Evolutionary conservation across 2,888 invertebrate genomes (phyloP).

Genomic region (Carabus problematicus): DNA sequence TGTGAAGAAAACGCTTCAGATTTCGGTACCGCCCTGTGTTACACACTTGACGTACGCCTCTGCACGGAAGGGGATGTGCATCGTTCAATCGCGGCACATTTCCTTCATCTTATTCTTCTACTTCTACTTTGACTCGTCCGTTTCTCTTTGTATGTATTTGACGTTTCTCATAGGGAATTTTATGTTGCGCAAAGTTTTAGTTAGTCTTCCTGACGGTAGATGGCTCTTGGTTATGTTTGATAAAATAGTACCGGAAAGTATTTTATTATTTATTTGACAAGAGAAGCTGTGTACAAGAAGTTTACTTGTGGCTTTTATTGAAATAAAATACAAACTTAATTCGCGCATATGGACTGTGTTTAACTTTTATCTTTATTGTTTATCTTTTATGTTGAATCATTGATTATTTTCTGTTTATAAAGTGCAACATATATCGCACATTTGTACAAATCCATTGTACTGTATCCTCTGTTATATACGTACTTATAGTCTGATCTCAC

Average conservation of each 20-base stretch:
- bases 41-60: slow-evolving; percentile 9
- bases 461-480: background rate
- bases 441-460: background rate
- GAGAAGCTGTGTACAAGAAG: too few species aligned
- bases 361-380: background rate
- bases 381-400: slow-evolving; percentile 2
- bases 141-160: slow-evolving; percentile 8
- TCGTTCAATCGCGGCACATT: slow-evolving; percentile 13
- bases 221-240: background rate
- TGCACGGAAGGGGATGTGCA: slow-evolving; percentile 4
- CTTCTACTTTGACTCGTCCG: background rate
- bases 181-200: slow-evolving; percentile 10
- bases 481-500: slow-evolving; percentile 1
- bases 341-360: background rate
- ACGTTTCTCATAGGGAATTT: slow-evolving; percentile 17
- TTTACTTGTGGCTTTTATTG: background rate
- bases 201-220: background rate
- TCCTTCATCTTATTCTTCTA: slow-evolving; percentile 1
- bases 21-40: slow-evolving; percentile 6
- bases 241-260: too few species aligned
- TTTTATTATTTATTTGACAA: too few species aligned
- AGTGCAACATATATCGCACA: background rate
- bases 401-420: too few species aligned
- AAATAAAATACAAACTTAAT: slow-evolving; percentile 2
- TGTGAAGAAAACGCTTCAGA: background rate